Base-by-base conservation (phyloP, 53 echinoderm and acorn worm species). In the Mesocentrotus franciscanus region DNA sequence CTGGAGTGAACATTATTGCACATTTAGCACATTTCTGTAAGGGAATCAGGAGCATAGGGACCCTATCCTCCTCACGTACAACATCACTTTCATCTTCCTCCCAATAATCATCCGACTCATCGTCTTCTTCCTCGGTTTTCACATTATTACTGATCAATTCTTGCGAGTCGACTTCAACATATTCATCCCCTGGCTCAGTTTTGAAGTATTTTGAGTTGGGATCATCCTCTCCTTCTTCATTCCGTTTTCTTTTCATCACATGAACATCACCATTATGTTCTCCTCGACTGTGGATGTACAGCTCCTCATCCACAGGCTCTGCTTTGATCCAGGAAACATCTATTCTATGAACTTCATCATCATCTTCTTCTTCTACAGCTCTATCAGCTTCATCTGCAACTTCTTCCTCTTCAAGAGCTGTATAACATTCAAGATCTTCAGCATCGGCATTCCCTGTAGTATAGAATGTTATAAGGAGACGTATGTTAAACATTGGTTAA, bases 321-420 rank as follows among this genome's bases (percentile, higher is more conserved):
- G 83, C 60, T 34, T 93, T 93, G 36, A 93, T 93, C 94, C 94
- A 93, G 6, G 94, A 78, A 27, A 39, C 61, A 93, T 93, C 94
- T 36, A 93, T 92, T 68, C 7, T 56, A 24, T 29, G 42, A 35
- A 22, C 66, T 14, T 35, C 91, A 56, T 91, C 66, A 56, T 42
- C 68, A 34, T 91, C 68, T 1, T 68, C 91, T 13, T 34, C 10
- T 10, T 30, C 61, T 33, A 7, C 60, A 18, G 0, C 60, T 15
- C 14, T 24, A 2, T 90, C 30, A 11, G 7, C 90, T 10, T 90
- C 90, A 32, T 90, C 90, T 3, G 15, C n/a, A 33, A 61, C 61
- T 9, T 61, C 91, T 35, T 91, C 91, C 34, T 36, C 91, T 22
- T 91, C 91, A 62, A 66, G 35, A 15, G 17, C 64, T 20, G 15